phyloP scores from a whole-genome alignment of 2,888 invertebrate genomes.

The Lasioglossum vierecki region DNA sequence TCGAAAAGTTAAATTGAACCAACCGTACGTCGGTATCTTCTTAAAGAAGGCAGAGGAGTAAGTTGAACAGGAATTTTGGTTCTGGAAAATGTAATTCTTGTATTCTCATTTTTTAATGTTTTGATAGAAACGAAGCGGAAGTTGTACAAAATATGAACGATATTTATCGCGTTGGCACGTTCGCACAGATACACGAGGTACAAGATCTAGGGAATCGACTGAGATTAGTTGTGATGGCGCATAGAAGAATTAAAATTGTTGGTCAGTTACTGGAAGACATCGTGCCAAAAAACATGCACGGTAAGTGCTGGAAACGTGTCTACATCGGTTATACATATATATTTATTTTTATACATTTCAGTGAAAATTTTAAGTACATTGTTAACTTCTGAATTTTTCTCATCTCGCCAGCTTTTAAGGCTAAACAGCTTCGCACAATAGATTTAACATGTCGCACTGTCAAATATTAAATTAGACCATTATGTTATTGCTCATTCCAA shows the following conservation, averaged over 20 bases:
- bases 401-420: neutral
- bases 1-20: slow-evolving; percentile 96
- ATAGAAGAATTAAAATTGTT: slow-evolving; percentile 93
- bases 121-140: slow-evolving; percentile 90
- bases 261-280: slow-evolving; percentile 92
- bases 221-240: slow-evolving; percentile 97
- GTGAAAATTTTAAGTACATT: neutral
- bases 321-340: slow-evolving; percentile 12
- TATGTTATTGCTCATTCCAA: neutral
- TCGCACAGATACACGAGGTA: slow-evolving; percentile 99
- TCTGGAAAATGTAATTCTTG: neutral
- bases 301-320: slow-evolving; percentile 80
- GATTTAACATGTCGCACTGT: neutral
- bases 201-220: slow-evolving; percentile 96
- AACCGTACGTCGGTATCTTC: slow-evolving; percentile 99
- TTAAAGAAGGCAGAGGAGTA: slow-evolving; percentile 95
- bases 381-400: neutral
- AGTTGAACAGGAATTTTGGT: slow-evolving; percentile 67
- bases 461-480: neutral
- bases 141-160: slow-evolving; percentile 93
- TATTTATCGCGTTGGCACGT: slow-evolving; percentile 95
- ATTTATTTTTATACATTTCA: neutral
- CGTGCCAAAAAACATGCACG: slow-evolving; percentile 86
- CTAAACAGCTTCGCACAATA: neutral
- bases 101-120: slow-evolving; percentile 11